Evolutionary conservation across 2,113 vertebrate genomes (phyloP).

Genomic region (Brienomyrus longianalis): DNA sequence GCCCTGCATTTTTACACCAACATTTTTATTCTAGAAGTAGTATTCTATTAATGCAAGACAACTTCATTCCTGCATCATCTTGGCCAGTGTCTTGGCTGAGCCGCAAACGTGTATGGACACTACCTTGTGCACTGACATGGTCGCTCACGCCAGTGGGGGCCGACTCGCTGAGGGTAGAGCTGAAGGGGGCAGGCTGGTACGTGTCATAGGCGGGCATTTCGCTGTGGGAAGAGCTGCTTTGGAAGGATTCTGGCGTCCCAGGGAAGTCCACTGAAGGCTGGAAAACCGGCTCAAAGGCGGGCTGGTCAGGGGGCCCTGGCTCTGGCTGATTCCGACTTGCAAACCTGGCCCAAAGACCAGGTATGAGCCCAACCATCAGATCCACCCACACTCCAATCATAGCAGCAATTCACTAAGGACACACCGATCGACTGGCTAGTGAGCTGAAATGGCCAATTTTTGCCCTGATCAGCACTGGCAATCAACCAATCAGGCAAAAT

Average conservation of each 20-base stretch:
- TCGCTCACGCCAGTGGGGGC: conserved; percentile 53
- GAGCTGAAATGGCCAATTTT: not conserved
- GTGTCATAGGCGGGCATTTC: conserved; percentile 40
- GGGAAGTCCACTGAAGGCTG: conserved; percentile 30
- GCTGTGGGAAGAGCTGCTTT: conserved; percentile 50
- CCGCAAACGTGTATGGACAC: not conserved
- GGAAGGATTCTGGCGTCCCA: conserved; percentile 48
- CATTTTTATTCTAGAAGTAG: not conserved
- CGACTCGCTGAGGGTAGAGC: conserved; percentile 70
- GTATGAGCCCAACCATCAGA: not conserved
- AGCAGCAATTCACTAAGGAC: not conserved
- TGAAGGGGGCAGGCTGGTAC: conserved; percentile 64
- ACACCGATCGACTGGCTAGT: not conserved
- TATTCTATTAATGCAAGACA: not conserved
- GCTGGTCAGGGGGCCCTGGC: conserved; percentile 38
- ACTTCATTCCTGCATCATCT: not conserved
- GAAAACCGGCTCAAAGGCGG: conserved; percentile 40
- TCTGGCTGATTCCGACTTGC: conserved; percentile 52
- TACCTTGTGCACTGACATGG: conserved; percentile 26
- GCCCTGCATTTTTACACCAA: not conserved
- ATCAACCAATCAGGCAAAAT: no score
- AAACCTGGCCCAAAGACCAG: conserved; percentile 39
- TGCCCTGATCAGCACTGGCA: no score
- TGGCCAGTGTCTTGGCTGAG: not conserved
- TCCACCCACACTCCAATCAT: not conserved